Conservation (phyloP, 2,113 vertebrate species). For the Isichthys henryi region DNA sequence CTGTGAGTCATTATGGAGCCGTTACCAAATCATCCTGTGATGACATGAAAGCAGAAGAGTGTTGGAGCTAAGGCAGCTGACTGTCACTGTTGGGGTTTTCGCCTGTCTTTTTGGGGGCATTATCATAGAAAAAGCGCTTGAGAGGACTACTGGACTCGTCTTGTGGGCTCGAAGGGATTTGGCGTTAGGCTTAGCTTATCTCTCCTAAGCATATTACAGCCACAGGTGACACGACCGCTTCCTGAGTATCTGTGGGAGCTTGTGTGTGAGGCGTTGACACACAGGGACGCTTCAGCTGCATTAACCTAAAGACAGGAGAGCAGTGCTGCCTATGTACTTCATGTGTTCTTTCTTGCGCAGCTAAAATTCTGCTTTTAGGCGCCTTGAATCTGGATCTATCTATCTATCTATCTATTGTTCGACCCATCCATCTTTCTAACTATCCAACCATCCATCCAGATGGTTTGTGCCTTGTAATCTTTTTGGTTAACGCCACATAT, state of each 20-base stretch:
- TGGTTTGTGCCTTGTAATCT: background rate
- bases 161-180: constrained; percentile 4
- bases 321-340: background rate
- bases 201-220: background rate
- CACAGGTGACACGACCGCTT: background rate
- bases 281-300: background rate
- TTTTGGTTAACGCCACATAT: background rate
- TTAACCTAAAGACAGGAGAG: background rate
- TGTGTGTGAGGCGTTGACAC: background rate
- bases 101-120: background rate
- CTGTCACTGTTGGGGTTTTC: background rate
- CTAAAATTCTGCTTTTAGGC: background rate
- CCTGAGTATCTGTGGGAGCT: background rate
- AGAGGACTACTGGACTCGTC: background rate
- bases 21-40: background rate
- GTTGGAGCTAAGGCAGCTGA: background rate
- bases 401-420: background rate
- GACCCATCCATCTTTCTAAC: background rate
- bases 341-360: background rate
- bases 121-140: background rate
- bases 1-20: background rate
- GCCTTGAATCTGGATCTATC: background rate
- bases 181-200: constrained; percentile 3
- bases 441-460: background rate
- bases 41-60: background rate